Percentiles rank a stretch among this genome's conserved stretches.
phyloP scores from a whole-genome alignment of 2,797 vertebrate species.

The Pogoniulus pusillus region DNA sequence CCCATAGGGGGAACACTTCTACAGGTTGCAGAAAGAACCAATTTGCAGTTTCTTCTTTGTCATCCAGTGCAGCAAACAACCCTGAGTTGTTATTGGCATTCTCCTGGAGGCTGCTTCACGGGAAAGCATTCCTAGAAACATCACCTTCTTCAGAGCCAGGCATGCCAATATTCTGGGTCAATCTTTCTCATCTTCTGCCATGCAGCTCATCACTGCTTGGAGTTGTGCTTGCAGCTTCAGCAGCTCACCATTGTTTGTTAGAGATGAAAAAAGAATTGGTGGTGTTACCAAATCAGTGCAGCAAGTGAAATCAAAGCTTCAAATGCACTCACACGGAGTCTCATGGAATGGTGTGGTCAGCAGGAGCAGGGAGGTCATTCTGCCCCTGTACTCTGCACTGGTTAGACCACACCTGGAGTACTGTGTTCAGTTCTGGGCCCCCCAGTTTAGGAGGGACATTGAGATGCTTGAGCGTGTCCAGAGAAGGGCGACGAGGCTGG shows the following conservation, averaged over 20 bases:
- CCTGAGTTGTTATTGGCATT: not conserved
- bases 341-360: no score
- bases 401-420: no score
- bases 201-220: not conserved
- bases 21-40: not conserved
- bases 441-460: no score
- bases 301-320: constrained; percentile 26
- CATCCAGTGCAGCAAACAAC: not conserved
- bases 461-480: no score
- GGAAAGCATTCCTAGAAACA: not conserved
- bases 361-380: no score
- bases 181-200: not conserved
- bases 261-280: constrained; percentile 42
- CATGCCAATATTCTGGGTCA: not conserved
- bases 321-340: not conserved
- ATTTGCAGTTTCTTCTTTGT: not conserved
- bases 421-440: no score
- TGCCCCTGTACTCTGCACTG: no score
- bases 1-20: not conserved
- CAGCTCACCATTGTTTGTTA: not conserved
- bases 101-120: not conserved
- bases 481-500: no score
- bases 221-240: not conserved
- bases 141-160: constrained; percentile 3
- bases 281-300: constrained; percentile 2